Evolutionary conservation across 2,888 invertebrate species (phyloP), one percentile per base, ranked within the genome.

Genomic region (Nemapogon koenigi): DNA sequence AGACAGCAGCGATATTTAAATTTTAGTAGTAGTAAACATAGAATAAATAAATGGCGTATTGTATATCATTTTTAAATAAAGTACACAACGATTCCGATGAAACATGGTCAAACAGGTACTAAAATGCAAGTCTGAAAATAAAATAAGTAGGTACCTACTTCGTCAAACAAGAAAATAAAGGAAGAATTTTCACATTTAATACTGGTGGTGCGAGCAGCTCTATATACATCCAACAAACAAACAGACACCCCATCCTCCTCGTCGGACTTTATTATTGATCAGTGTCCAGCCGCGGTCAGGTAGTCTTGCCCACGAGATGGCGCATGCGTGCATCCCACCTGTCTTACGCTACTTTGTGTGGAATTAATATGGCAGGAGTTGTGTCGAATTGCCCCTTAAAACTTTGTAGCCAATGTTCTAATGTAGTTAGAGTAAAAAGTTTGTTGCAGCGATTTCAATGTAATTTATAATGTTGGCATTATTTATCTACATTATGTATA

Each of bases 241-340:
- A 78, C 76, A 75, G 76, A 72, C 72, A 70, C 71, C 73, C 69
- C 70, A 51, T 71, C 72, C 65, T 75, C 73, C 76, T 73, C 78
- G 39, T 27, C 64, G 78, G 75, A 75, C 72, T 73, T 76, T 79
- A 78, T 79, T 79, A 79, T 79, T 79, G 79, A 79, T 79, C 79
- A 79, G 75, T 79, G 79, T 79, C 79, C 79, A 57, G 78, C 61
- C 72, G 79, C 79, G 79, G 79, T 79, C 79, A 79, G 79, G 78
- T 78, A 73, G 71, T 61, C 62, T 65, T 59, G 68, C 59, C 69
- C 73, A 64, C 52, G 46, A 50, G 46, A 16, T 44, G 52, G 64
- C 76, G 78, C 78, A 75, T 75, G 78, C 76, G 73, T 58, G 46
- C 47, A 49, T 46, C 47, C 49, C 48, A 48, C 40, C 41, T 41